Percentiles rank a stretch among this genome's conserved stretches.
phyloP scores from a whole-genome alignment of 2,888 invertebrate genomes.

The Drosophila mettleri region DNA sequence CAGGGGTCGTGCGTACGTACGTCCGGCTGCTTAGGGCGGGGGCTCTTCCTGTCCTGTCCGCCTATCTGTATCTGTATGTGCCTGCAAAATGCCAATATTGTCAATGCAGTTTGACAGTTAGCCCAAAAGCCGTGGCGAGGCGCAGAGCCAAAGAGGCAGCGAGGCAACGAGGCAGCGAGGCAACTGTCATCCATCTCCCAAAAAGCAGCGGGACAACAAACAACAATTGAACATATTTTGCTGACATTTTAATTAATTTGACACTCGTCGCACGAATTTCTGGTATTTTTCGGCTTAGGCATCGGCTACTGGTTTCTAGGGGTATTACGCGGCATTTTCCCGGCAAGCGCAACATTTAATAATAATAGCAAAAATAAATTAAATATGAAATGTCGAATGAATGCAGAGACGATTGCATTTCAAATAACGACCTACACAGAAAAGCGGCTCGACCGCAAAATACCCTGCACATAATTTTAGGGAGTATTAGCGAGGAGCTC shows the following conservation, averaged over 20 bases:
- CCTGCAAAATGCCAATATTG: constrained; percentile 53
- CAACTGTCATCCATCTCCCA: constrained; percentile 72
- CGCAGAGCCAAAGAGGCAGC: not conserved
- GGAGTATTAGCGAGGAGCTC: no score
- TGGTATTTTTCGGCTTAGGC: constrained; percentile 27
- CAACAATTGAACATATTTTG: constrained; percentile 78
- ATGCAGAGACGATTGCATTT: constrained; percentile 35
- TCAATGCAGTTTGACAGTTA: constrained; percentile 73
- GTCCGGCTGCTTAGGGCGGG: constrained; percentile 23
- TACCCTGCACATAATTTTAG: no score
- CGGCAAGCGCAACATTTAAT: constrained; percentile 40
- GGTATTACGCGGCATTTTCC: constrained; percentile 49
- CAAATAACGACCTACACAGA: not conserved
- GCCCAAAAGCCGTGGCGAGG: constrained; percentile 39
- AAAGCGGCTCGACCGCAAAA: not conserved
- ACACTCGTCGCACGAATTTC: constrained; percentile 66
- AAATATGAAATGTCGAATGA: constrained; percentile 15
- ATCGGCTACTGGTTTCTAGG: constrained; percentile 29
- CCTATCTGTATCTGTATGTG: constrained; percentile 25
- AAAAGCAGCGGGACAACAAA: constrained; percentile 26
- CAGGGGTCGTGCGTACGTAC: constrained; percentile 25
- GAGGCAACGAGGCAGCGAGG: constrained; percentile 10
- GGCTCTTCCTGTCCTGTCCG: constrained; percentile 34
- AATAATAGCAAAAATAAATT: constrained; percentile 33
- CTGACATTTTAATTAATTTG: constrained; percentile 82